Percentiles rank a stretch among this genome's conserved stretches.
Conservation (phyloP, 2,113 vertebrate species). For the Myodes glareolus region DNA sequence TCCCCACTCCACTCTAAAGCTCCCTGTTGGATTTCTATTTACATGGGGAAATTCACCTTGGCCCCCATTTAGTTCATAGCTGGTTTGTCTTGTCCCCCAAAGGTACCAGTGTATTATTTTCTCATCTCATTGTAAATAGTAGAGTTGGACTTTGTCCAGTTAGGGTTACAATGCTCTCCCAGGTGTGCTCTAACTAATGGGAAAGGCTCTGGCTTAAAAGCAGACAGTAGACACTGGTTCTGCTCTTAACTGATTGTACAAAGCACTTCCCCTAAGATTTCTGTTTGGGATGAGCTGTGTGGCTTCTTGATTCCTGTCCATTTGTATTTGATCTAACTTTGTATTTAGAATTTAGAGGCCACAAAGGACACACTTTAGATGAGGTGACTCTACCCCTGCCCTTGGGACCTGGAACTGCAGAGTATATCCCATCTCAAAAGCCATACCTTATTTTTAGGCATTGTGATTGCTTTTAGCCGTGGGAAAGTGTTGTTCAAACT, state of each 20-base stretch:
- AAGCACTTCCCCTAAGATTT: not conserved
- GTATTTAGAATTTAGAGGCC: not conserved
- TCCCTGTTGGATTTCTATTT: not conserved
- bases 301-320: not conserved
- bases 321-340: not conserved
- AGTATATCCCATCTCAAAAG: not conserved
- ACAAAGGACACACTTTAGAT: not conserved
- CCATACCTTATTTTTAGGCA: not conserved
- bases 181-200: not conserved
- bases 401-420: not conserved
- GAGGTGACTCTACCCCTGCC: not conserved
- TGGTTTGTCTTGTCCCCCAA: not conserved
- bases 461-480: not conserved
- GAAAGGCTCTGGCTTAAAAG: not conserved
- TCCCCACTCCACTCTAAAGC: not conserved
- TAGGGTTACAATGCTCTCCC: not conserved
- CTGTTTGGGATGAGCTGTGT: not conserved
- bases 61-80: not conserved
- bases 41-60: not conserved
- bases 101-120: not conserved
- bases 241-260: not conserved
- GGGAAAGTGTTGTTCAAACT: not conserved
- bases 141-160: constrained; percentile 4
- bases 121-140: not conserved
- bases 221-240: not conserved